A percentile compares a stretch with the other conserved stretches of the same genome.
Evolutionary conservation across 2,113 vertebrate genomes (phyloP).

Genomic region (Orthonyx spaldingii): DNA sequence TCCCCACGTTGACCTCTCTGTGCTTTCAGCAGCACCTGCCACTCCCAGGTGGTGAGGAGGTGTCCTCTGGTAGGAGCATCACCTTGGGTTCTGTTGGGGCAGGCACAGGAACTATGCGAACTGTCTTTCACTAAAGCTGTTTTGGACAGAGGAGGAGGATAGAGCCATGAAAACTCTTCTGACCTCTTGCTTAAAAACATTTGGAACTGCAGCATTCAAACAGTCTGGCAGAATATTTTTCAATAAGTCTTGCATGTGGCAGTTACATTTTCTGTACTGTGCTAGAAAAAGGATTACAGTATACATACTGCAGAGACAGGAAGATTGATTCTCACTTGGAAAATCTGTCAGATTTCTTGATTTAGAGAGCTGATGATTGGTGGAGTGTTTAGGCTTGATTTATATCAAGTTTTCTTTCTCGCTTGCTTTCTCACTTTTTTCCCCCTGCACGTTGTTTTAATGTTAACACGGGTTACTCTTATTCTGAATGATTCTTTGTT

Average conservation of each 20-base stretch:
- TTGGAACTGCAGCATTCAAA: neutral
- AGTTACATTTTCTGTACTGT: constrained; percentile 65
- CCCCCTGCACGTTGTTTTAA: neutral
- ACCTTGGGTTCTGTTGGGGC: neutral
- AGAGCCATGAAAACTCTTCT: neutral
- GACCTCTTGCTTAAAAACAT: constrained; percentile 38
- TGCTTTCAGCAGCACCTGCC: neutral
- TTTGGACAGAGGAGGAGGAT: neutral
- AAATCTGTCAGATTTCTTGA: constrained; percentile 73
- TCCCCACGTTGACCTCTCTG: neutral
- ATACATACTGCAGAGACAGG: constrained; percentile 69
- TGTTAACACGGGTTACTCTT: neutral
- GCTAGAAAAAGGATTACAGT: constrained; percentile 69
- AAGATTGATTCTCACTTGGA: constrained; percentile 75
- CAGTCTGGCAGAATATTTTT: constrained; percentile 63
- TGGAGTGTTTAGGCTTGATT: constrained; percentile 67
- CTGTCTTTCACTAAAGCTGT: neutral
- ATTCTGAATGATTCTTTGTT: neutral
- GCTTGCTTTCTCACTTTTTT: neutral
- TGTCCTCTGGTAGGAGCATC: neutral
- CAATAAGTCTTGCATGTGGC: constrained; percentile 64
- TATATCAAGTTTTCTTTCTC: constrained; percentile 31
- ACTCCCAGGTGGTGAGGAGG: neutral
- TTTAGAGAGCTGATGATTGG: constrained; percentile 68
- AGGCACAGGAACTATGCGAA: fast-evolving